Conservation (phyloP, 2,113 vertebrate genomes). For the Macquaria ambigua region DNA sequence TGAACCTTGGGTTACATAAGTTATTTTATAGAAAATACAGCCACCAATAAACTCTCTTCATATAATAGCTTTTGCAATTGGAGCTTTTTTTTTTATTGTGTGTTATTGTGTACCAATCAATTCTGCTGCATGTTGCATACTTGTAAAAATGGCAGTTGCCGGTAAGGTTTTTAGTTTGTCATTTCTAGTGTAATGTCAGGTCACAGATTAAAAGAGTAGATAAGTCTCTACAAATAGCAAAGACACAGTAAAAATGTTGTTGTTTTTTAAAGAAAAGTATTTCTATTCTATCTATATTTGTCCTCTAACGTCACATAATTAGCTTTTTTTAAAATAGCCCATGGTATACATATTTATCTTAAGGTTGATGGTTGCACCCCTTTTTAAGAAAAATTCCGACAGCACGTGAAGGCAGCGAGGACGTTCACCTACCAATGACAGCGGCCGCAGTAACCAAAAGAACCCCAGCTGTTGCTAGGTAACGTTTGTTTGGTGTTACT, state of each 20-base stretch:
- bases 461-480: conserved; percentile 59
- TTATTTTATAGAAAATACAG: conserved; percentile 1
- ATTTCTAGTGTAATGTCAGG: background rate
- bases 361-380: background rate
- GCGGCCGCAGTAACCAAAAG: background rate
- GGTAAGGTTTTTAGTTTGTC: background rate
- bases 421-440: conserved; percentile 14
- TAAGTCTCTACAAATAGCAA: background rate
- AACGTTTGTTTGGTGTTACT: conserved; percentile 35
- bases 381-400: background rate
- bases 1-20: background rate
- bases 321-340: background rate
- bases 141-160: background rate
- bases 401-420: conserved; percentile 26
- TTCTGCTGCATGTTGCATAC: background rate
- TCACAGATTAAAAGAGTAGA: background rate
- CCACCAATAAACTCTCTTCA: conserved; percentile 7
- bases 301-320: background rate
- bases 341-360: background rate
- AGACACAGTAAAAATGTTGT: background rate
- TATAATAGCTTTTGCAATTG: background rate
- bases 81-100: background rate
- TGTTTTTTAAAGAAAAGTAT: background rate
- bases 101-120: background rate
- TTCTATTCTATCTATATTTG: background rate